These are phyloP conservation scores for Cryptocephalus moraei DNA, from an alignment of 2,888 invertebrate genomes.

Conservation along the genomic window DNA sequence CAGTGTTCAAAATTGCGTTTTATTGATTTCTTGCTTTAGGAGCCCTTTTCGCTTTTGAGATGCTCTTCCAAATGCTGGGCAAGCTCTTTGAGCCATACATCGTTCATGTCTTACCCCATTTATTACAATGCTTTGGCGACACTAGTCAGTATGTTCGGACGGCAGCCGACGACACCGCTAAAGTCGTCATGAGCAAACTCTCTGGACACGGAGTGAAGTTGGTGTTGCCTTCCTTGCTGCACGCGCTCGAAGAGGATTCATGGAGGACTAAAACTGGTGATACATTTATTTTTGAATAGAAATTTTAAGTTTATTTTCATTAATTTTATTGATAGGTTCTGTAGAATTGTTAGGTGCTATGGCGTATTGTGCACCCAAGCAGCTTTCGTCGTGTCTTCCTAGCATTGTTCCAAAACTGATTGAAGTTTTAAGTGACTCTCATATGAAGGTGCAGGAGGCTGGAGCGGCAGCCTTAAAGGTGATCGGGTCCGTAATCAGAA, in stretches of 20 bases:
- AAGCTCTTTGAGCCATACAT: slow-evolving; percentile 98
- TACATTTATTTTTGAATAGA: not conserved
- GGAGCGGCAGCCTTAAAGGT: slow-evolving; percentile 91
- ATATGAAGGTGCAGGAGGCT: slow-evolving; percentile 90
- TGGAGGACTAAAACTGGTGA: slow-evolving; percentile 94
- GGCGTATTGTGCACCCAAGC: slow-evolving; percentile 99
- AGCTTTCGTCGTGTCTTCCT: slow-evolving; percentile 93
- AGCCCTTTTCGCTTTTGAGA: slow-evolving; percentile 94
- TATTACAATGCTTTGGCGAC: slow-evolving; percentile 93
- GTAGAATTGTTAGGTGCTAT: slow-evolving; percentile 94
- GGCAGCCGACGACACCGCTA: slow-evolving; percentile 93
- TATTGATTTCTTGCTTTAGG: slow-evolving; percentile 40
- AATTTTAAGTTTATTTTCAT: not conserved
- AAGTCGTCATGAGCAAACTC: slow-evolving; percentile 89
- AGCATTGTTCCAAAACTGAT: slow-evolving; percentile 97
- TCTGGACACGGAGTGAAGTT: slow-evolving; percentile 97
- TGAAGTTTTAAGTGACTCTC: slow-evolving; percentile 94
- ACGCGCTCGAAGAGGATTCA: slow-evolving; percentile 92
- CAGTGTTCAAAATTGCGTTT: not conserved
- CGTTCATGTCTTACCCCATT: slow-evolving; percentile 89
- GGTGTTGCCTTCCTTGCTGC: slow-evolving; percentile 85
- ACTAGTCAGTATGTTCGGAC: slow-evolving; percentile 88
- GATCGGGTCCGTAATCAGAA: slow-evolving; percentile 95
- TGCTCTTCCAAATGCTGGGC: slow-evolving; percentile 89
- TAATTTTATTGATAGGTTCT: slow-evolving; percentile 52